Percentiles rank a stretch among this genome's conserved stretches.
Evolutionary conservation across 2,797 vertebrate species (phyloP).

Genomic region (Ataeniobius toweri): DNA sequence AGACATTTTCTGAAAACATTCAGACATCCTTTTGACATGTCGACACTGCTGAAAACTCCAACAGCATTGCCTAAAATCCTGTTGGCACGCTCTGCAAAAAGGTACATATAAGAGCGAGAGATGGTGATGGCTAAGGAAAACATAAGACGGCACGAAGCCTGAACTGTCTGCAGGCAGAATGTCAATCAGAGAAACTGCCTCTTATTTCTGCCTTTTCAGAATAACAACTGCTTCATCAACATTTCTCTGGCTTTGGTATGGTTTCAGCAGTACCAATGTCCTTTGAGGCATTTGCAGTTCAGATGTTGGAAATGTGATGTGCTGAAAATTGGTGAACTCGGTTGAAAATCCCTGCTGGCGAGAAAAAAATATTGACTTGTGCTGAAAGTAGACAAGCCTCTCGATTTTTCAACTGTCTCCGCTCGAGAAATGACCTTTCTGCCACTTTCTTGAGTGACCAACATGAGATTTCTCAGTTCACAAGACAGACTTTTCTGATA

Average conservation of each 20-base stretch:
- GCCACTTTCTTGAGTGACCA: conserved; percentile 52
- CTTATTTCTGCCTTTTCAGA: conserved; percentile 37
- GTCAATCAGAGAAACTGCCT: conserved; percentile 41
- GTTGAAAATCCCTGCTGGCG: conserved; percentile 24
- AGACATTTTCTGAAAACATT: conserved; percentile 34
- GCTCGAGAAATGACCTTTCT: conserved; percentile 62
- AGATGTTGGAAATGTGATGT: conserved; percentile 35
- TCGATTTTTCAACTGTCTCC: conserved; percentile 58
- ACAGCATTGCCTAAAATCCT: conserved; percentile 44
- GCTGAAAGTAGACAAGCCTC: conserved; percentile 51
- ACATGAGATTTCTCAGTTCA: conserved; percentile 46
- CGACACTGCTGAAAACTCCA: conserved; percentile 27
- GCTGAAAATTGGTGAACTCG: conserved; percentile 43
- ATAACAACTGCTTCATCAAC: conserved; percentile 38
- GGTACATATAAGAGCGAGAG: conserved; percentile 15
- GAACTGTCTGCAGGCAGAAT: conserved; percentile 59
- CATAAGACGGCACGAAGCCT: conserved; percentile 18
- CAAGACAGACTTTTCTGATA: conserved; percentile 56
- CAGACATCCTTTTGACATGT: conserved; percentile 52
- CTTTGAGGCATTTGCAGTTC: conserved; percentile 24
- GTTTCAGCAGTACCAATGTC: conserved; percentile 20
- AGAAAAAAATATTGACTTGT: conserved; percentile 41
- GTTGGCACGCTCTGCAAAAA: conserved; percentile 31
- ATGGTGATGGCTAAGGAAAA: not conserved
- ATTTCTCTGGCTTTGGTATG: conserved; percentile 16